Evolutionary conservation across 2,888 invertebrate species (phyloP), one percentile per base, ranked within the genome.

Genomic region (Andricus quercusramuli): DNA sequence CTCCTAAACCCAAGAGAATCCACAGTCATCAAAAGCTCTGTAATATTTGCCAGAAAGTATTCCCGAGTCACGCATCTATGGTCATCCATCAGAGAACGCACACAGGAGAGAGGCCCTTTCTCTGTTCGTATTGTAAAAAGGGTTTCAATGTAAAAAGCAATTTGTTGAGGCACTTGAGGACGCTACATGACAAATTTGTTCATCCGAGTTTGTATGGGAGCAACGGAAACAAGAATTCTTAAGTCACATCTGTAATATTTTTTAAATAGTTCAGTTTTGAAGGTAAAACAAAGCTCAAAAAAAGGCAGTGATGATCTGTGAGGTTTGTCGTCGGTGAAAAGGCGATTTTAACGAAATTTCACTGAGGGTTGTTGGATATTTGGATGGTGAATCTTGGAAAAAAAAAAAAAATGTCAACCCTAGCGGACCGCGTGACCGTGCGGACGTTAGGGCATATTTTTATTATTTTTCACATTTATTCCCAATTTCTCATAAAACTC

Each of bases 101-200:
- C 89, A 96, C 96, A 86, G 95, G 95, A 93, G 96, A 96, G 92
- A 94, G 95, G 79, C 96, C 96, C 22, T 96, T 96, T 92, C 94
- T 95, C 76, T 96, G 96, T 93, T 95, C 95, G 29, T 94, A 95
- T 76, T 96, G 96, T 93, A 95, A 95, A 93, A 96, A 96, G 90
- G 96, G 96, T 4, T 96, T 96, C 93, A 96, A 96, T 92, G 96
- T 96, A 84, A 96, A 96, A 91, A 96, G 96, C 83, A 96, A 96
- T 92, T 93, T 96, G 83, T 91, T 96, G 84, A 94, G 96, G 84
- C 96, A 96, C 91, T 92, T 96, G 90, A 94, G 96, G 91, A 96
- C 96, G 51, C 92, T 96, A 83, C 96, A 96, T 93, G 96, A 96
- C 92, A 95, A 95, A 92, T 94, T 95, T 82, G 93, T 95, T 80